Percentiles rank a stretch among this genome's conserved stretches.
Conservation (phyloP, 1,140 invertebrate genomes). For the Eufriesea mexicana region DNA sequence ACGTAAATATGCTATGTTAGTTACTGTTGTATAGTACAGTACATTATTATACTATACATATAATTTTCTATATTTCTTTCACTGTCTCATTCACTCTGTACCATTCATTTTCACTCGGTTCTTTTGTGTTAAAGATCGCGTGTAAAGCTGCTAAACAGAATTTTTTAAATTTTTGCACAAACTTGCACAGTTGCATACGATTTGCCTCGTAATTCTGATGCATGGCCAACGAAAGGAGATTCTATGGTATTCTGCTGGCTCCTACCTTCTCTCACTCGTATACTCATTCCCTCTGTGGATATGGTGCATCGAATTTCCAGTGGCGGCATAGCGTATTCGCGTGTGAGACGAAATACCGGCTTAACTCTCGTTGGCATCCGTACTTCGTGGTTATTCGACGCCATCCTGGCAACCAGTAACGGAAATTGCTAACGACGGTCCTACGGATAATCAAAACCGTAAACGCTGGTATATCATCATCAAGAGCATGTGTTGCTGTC, state of each 20-base stretch:
- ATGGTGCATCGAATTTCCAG: slow-evolving; percentile 19
- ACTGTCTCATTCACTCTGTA: too few relatives aligned
- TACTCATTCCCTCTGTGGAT: neutral
- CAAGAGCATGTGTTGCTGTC: neutral
- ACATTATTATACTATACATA: too few relatives aligned
- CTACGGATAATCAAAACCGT: slow-evolving; percentile 46
- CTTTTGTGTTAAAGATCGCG: too few relatives aligned
- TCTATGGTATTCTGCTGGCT: neutral
- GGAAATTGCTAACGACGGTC: slow-evolving; percentile 49
- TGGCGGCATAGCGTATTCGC: neutral
- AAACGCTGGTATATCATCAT: slow-evolving; percentile 28
- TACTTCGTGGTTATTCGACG: slow-evolving; percentile 43
- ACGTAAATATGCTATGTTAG: too few relatives aligned
- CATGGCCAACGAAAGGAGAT: neutral
- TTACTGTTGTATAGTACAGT: too few relatives aligned
- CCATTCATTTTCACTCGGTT: too few relatives aligned
- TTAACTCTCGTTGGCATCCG: slow-evolving; percentile 32
- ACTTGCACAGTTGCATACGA: neutral
- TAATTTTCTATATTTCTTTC: too few relatives aligned
- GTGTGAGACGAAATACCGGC: slow-evolving; percentile 27
- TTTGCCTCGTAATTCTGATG: neutral
- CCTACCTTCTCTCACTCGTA: too few relatives aligned
- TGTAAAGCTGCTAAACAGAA: too few relatives aligned
- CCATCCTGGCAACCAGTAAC: slow-evolving; percentile 7
- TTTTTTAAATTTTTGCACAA: neutral